These are phyloP conservation scores for Drosophila elegans DNA, from an alignment of 1,140 invertebrate genomes.

Conservation along the genomic window DNA sequence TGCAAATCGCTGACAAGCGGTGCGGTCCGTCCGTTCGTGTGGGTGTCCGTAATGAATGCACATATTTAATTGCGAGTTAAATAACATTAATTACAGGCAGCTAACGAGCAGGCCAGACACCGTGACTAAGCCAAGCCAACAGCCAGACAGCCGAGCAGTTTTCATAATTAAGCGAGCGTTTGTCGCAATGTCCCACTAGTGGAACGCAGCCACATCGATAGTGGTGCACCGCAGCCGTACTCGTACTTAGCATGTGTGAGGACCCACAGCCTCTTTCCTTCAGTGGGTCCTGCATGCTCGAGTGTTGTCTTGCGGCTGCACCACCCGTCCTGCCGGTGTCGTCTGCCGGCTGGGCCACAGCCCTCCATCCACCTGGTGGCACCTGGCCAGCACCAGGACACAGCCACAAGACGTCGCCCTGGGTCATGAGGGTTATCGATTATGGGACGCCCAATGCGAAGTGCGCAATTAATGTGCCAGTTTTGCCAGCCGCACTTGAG, in stretches of 20 bases:
- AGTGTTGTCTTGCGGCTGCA: slow-evolving; percentile 44
- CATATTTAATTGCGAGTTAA: slow-evolving; percentile 70
- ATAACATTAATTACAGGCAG: slow-evolving; percentile 53
- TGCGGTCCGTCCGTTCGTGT: background rate
- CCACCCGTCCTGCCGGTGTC: slow-evolving; percentile 45
- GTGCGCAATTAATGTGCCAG: slow-evolving; percentile 73
- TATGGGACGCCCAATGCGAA: slow-evolving; percentile 61
- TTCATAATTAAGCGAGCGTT: slow-evolving; percentile 50
- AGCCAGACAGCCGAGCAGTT: slow-evolving; percentile 17
- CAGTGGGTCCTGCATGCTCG: slow-evolving; percentile 40
- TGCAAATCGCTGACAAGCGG: slow-evolving; percentile 31
- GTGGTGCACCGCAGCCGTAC: slow-evolving; percentile 1
- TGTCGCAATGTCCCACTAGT: slow-evolving; percentile 33
- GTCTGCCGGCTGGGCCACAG: slow-evolving; percentile 33
- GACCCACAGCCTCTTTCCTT: slow-evolving; percentile 1
- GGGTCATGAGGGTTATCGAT: slow-evolving; percentile 71
- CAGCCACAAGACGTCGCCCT: slow-evolving; percentile 2
- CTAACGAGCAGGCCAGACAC: slow-evolving; percentile 8
- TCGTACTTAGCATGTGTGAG: slow-evolving; percentile 24
- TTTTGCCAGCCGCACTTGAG: slow-evolving; percentile 42
- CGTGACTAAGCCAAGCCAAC: background rate
- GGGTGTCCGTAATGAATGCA: slow-evolving; percentile 48
- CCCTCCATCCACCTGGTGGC: background rate
- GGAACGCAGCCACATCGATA: slow-evolving; percentile 19
- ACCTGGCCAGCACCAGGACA: background rate